Percentiles rank a stretch among this genome's conserved stretches.
phyloP scores from a whole-genome alignment of 2,797 vertebrate genomes.

The Phataginus tricuspis region DNA sequence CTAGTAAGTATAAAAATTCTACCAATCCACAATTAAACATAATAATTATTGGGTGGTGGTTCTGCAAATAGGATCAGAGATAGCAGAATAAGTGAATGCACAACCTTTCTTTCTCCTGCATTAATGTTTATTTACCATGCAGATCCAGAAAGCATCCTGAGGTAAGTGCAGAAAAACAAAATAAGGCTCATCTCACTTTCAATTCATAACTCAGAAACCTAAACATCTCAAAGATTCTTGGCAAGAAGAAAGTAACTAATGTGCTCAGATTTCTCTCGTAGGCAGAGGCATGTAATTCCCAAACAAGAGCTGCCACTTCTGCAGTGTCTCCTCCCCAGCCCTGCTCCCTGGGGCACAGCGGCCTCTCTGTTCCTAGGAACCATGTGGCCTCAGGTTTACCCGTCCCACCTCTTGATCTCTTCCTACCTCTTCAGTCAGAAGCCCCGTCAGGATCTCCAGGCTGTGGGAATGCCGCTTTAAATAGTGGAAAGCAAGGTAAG shows the following conservation, averaged over 20 bases:
- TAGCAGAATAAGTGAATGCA: neutral
- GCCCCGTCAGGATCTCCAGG: neutral
- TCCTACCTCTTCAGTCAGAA: neutral
- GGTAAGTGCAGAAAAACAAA: neutral
- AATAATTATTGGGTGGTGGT: neutral
- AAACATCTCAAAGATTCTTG: neutral
- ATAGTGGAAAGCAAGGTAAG: neutral
- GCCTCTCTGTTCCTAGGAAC: neutral
- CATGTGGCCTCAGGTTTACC: neutral
- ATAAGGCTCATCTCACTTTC: neutral
- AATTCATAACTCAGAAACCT: neutral
- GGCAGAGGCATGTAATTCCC: neutral
- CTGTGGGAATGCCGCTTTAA: neutral
- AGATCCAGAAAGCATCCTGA: conserved; percentile 18
- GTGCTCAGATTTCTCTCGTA: neutral
- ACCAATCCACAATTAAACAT: neutral
- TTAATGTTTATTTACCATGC: neutral
- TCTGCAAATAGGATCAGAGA: conserved; percentile 15
- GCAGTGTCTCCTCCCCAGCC: fast-evolving
- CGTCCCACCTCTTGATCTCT: neutral
- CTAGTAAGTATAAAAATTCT: neutral
- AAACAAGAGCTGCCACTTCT: neutral
- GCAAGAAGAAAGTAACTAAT: neutral
- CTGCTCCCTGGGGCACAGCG: neutral
- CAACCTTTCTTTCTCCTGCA: neutral